Conservation (phyloP, 2,888 invertebrate species). For the Pilophorus perplexus region DNA sequence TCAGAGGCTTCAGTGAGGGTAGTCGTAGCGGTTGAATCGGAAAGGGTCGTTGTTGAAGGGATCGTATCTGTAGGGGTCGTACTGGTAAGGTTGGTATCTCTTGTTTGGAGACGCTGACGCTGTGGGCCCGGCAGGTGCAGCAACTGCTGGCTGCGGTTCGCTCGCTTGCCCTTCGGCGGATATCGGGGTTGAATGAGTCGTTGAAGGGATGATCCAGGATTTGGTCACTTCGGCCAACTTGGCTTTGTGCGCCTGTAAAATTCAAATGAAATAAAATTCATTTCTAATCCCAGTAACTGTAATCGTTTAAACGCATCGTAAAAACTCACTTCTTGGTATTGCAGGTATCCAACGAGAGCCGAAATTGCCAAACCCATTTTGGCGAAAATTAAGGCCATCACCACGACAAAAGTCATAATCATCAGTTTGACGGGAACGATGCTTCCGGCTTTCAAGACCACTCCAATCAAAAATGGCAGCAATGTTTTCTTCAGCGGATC, state of each 20-base stretch:
- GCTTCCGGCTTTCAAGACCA: constrained; percentile 24
- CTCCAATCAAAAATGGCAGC: constrained; percentile 33
- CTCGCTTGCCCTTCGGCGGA: too few relatives aligned
- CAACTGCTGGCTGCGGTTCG: not conserved
- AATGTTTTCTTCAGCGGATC: constrained; percentile 22
- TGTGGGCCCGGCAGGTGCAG: not conserved
- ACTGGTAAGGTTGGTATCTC: not conserved
- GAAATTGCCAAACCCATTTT: constrained; percentile 28
- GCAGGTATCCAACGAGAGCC: constrained; percentile 17
- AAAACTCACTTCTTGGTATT: constrained; percentile 24
- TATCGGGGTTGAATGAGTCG: constrained; percentile 25
- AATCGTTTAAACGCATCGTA: too few relatives aligned
- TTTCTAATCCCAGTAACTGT: too few relatives aligned
- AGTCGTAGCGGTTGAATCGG: constrained; percentile 24
- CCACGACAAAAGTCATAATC: constrained; percentile 34
- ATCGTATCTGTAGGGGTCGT: constrained; percentile 31
- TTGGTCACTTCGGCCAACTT: constrained; percentile 3
- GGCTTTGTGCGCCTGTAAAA: constrained; percentile 14
- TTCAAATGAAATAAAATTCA: not conserved
- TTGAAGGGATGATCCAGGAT: constrained; percentile 16
- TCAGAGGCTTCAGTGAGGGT: constrained; percentile 10
- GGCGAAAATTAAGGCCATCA: constrained; percentile 29
- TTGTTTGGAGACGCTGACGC: not conserved
- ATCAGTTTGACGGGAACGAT: constrained; percentile 30
- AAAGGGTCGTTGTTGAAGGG: constrained; percentile 9